Conservation (phyloP, 2,888 invertebrate species). For the Ceramica pisi region DNA sequence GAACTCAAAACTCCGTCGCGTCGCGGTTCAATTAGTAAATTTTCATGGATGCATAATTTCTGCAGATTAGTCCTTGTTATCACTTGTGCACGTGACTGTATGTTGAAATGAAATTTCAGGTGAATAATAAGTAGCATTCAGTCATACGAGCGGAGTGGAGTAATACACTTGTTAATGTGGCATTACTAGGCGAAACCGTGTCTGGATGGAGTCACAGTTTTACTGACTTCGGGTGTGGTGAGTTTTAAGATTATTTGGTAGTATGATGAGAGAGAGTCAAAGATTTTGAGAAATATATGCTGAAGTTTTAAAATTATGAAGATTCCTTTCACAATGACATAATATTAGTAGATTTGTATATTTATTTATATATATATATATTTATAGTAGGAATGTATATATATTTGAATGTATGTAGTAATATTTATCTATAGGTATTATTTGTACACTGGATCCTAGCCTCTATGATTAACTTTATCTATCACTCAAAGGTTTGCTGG, state of each 20-base stretch:
- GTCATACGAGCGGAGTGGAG: slow-evolving; percentile 52
- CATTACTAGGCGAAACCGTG: slow-evolving; percentile 48
- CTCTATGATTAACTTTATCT: no score
- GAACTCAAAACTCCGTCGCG: slow-evolving; percentile 14
- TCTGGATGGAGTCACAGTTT: slow-evolving; percentile 49
- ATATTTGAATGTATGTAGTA: no score
- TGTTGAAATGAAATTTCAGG: slow-evolving; percentile 57
- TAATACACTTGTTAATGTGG: slow-evolving; percentile 60
- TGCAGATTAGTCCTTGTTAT: slow-evolving; percentile 53
- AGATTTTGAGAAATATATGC: slow-evolving; percentile 24
- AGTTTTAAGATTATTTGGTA: slow-evolving; percentile 42
- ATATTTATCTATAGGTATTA: no score
- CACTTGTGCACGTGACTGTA: slow-evolving; percentile 55
- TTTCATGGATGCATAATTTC: slow-evolving; percentile 47
- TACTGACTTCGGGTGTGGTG: slow-evolving; percentile 36
- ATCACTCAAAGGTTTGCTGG: no score
- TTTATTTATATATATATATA: no score
- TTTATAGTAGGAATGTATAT: no score
- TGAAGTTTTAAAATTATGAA: background rate
- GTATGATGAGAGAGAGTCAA: slow-evolving; percentile 13
- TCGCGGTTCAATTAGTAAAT: slow-evolving; percentile 40
- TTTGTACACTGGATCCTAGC: no score
- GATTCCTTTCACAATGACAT: no score
- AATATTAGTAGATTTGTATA: no score
- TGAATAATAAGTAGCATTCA: slow-evolving; percentile 62